Percentiles rank a stretch among this genome's conserved stretches.
These are phyloP conservation scores for Poecilia velifera DNA, from an alignment of 2,797 vertebrate genomes.

Conservation along the genomic window DNA sequence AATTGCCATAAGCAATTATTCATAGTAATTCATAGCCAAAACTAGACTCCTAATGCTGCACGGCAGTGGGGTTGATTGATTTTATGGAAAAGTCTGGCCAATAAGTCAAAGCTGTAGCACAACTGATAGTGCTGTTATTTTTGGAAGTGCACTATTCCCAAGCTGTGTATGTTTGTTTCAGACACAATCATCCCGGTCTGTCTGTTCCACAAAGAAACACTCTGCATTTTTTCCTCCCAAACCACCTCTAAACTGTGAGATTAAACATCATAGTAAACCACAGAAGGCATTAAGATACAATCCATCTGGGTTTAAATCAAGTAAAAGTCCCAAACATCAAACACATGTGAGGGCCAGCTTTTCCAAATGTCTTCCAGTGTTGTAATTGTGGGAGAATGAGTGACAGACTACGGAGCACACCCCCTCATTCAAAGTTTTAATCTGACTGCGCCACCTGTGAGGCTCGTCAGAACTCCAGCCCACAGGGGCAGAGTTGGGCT, in stretches of 20 bases:
- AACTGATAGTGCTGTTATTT: background rate
- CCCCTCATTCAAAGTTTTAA: slow-evolving; percentile 80
- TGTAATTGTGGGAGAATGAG: slow-evolving; percentile 75
- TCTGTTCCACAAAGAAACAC: slow-evolving; percentile 5
- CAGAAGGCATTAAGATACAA: slow-evolving; percentile 48
- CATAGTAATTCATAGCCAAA: no score
- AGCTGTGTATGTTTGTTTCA: background rate
- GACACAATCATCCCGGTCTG: background rate
- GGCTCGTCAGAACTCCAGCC: slow-evolving; percentile 79
- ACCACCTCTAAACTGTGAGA: slow-evolving; percentile 1
- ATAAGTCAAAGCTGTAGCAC: background rate
- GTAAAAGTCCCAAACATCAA: slow-evolving; percentile 56
- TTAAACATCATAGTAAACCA: slow-evolving; percentile 2
- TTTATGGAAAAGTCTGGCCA: background rate
- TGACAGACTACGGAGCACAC: slow-evolving; percentile 67
- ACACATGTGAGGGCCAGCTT: slow-evolving; percentile 54
- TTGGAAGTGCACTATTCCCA: background rate
- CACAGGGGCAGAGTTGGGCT: slow-evolving; percentile 77
- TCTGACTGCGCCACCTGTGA: slow-evolving; percentile 82
- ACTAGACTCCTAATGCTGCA: no score
- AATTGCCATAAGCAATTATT: no score
- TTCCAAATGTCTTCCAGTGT: slow-evolving; percentile 66
- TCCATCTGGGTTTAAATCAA: slow-evolving; percentile 71
- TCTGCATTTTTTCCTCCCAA: slow-evolving; percentile 2
- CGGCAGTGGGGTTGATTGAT: background rate